Percentiles rank a stretch among this genome's conserved stretches.
Evolutionary conservation across 2,797 vertebrate genomes (phyloP).

Genomic region (Hipposideros larvatus): DNA sequence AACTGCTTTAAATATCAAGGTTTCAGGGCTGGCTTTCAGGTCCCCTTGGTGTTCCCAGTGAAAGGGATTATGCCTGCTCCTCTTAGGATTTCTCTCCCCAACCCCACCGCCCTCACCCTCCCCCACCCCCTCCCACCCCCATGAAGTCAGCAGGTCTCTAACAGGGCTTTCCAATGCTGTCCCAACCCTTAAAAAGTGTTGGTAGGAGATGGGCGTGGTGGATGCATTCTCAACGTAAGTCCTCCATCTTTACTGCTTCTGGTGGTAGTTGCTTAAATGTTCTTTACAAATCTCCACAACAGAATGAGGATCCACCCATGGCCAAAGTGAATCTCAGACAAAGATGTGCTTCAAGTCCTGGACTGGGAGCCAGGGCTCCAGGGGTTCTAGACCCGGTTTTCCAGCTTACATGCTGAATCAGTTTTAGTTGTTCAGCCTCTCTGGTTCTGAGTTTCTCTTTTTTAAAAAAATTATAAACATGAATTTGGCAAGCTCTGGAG

Average conservation of each 20-base stretch:
- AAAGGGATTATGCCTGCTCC: background rate
- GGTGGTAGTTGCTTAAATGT: background rate
- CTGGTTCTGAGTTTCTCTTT: background rate
- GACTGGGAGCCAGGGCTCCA: background rate
- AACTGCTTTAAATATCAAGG: slow-evolving; percentile 71
- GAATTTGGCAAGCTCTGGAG: background rate
- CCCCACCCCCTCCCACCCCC: too few species aligned
- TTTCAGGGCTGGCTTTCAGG: background rate
- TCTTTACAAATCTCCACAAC: background rate
- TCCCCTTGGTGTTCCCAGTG: background rate
- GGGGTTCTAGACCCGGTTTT: background rate
- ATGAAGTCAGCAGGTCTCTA: background rate
- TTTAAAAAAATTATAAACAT: background rate
- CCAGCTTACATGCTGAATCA: background rate
- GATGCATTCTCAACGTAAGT: background rate
- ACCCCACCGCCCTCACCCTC: too few species aligned
- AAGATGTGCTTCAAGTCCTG: background rate
- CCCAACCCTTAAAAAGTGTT: background rate
- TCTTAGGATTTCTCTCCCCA: slow-evolving; percentile 13
- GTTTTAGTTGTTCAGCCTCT: background rate
- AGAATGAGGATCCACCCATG: background rate
- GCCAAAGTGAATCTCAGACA: background rate
- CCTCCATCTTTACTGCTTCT: background rate
- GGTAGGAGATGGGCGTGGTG: background rate
- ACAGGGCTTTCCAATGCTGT: background rate